phyloP scores from a whole-genome alignment of 2,888 invertebrate species.

The Invenusta paracnida region DNA sequence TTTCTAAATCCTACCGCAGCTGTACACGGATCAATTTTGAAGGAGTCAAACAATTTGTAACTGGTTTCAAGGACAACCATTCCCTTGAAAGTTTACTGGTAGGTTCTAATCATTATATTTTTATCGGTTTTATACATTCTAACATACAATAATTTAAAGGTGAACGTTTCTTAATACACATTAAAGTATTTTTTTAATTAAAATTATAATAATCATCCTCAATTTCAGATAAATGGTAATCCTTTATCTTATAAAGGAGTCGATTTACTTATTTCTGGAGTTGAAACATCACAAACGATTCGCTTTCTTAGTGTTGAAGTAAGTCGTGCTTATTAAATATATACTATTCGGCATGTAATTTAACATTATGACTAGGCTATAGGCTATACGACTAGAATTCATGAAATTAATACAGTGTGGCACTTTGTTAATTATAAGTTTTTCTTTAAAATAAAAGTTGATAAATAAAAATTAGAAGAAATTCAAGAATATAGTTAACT shows the following conservation, averaged over 20 bases:
- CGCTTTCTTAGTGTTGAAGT: slow-evolving; percentile 22
- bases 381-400: neutral
- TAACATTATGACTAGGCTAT: neutral
- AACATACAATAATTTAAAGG: too few relatives aligned
- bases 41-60: slow-evolving; percentile 50
- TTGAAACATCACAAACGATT: neutral
- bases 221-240: slow-evolving; percentile 16
- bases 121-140: too few relatives aligned
- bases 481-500: too few relatives aligned
- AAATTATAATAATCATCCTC: neutral
- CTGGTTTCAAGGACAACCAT: slow-evolving; percentile 51
- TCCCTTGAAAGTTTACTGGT: slow-evolving; percentile 54
- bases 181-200: too few relatives aligned
- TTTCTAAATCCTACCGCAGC: slow-evolving; percentile 51
- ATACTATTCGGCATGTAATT: neutral
- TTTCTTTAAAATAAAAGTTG: too few relatives aligned
- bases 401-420: too few relatives aligned
- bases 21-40: slow-evolving; percentile 53
- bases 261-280: neutral
- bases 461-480: neutral
- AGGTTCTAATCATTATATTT: too few relatives aligned
- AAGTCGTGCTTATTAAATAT: neutral
- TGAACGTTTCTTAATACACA: too few relatives aligned
- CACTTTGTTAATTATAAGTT: too few relatives aligned
- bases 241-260: neutral